Evolutionary conservation across 1,140 invertebrate species (phyloP), one percentile per base, ranked within the genome.

Genomic region (Philotrypesis tridentata): DNA sequence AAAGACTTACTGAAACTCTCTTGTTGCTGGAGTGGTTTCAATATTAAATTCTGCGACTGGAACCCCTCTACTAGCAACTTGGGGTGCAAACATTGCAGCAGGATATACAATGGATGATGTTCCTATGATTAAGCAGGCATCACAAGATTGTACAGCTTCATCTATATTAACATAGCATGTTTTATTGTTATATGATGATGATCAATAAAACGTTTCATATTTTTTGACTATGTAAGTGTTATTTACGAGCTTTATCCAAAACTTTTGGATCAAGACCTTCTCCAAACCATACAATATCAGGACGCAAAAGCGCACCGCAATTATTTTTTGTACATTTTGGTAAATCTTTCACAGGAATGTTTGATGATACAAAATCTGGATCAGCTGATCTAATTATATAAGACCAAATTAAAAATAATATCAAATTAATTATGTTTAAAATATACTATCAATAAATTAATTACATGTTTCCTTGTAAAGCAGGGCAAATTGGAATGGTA

Each of bases 31-130:
- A 37, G 97, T 97, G 11, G 93, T 87, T 92, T 97, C 96, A 81
- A 98, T 91, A 87, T 98, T 98, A 87, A 98, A 98, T 92, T 98
- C 97, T 1, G 96, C 97, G 9, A 98, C 97, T 31, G 96, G 94
- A 27, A 97, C 93, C 9, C 96, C 96, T 84, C 96, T 92, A 23
- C 92, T 90, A 25, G 96, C 96, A 0, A 97, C 95, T 86, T 93
- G 90, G 0, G 96, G 96, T 7, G 96, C 97, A 93, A 97, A 98
- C 95, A 96, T 96, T n/a, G 97, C 96, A n/a, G 97, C 97, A 21
- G 97, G 97, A 91, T 98, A 97, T 3, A 98, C 97, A 12, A 97
- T 93, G 2, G 96, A 97, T 27, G 97, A 97, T 21, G 97, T 98
- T 8, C 96, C 96, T 82, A 98, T 95, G 37, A 98, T 94, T 31